Conservation (phyloP, 35 echinoderm and acorn worm genomes). For the Chiridota heheva region DNA sequence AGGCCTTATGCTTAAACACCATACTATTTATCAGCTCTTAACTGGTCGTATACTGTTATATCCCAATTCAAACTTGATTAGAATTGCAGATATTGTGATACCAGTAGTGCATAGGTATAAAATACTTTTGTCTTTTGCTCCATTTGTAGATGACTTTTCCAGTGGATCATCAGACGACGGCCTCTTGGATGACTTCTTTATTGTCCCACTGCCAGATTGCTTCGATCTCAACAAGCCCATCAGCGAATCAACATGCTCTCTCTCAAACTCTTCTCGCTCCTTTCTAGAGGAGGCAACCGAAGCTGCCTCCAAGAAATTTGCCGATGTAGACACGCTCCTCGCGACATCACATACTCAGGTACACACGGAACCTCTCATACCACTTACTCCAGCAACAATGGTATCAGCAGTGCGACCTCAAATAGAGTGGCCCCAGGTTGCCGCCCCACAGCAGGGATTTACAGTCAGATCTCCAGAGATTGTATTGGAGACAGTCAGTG, state of each 20-base stretch:
- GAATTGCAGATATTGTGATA: no score
- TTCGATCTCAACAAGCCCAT: conserved; percentile 90
- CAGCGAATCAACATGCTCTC: conserved; percentile 44
- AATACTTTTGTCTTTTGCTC: not conserved
- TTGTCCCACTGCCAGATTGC: conserved; percentile 97
- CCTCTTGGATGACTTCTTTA: conserved; percentile 82
- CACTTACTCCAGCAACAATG: conserved; percentile 41
- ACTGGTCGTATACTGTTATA: no score
- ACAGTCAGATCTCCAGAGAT: conserved; percentile 28
- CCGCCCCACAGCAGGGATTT: not conserved
- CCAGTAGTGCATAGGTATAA: no score
- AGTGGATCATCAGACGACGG: conserved; percentile 50
- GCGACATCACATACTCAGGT: conserved; percentile 69
- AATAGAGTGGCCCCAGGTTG: not conserved
- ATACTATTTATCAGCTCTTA: no score
- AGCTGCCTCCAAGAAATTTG: not conserved
- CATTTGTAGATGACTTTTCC: conserved; percentile 1
- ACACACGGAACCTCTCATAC: conserved; percentile 73
- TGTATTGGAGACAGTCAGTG: conserved; percentile 31
- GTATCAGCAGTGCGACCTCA: conserved; percentile 1
- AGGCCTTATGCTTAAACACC: no score
- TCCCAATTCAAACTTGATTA: no score
- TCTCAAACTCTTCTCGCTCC: not conserved
- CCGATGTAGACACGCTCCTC: conserved; percentile 68
- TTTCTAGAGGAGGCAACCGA: not conserved